phyloP scores from a whole-genome alignment of 1,140 invertebrate species.

The Neotoxoptera formosana region DNA sequence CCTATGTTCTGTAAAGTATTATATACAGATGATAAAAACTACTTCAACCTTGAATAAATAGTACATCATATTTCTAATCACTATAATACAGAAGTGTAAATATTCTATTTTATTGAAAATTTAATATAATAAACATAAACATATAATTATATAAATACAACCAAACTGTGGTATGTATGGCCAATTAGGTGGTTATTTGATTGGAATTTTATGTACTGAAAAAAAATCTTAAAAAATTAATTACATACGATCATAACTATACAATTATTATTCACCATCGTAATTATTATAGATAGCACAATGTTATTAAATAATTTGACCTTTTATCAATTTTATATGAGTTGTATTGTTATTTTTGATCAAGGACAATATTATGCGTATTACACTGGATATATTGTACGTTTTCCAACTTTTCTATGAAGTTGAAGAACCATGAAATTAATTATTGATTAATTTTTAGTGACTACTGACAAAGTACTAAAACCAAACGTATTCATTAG shows the following conservation, averaged over 20 bases:
- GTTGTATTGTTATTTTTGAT: constrained; percentile 5
- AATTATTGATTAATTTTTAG: not conserved
- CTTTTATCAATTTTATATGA: not conserved
- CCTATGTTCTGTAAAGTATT: no score
- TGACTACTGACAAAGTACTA: not conserved
- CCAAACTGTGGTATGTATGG: not conserved
- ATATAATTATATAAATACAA: not conserved
- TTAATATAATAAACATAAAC: not conserved
- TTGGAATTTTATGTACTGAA: not conserved
- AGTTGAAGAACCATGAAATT: not conserved
- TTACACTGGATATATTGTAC: not conserved
- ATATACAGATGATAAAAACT: not conserved
- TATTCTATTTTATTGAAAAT: not conserved
- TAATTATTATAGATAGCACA: not conserved
- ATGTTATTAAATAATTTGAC: constrained; percentile 19
- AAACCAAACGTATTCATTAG: not conserved
- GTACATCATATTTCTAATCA: not conserved
- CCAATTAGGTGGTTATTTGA: not conserved
- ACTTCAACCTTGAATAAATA: not conserved
- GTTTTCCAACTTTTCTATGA: not conserved
- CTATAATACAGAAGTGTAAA: not conserved
- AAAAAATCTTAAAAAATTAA: constrained; percentile 19
- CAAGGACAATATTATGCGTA: not conserved
- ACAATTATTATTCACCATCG: not conserved
- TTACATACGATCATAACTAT: not conserved